phyloP scores from a whole-genome alignment of 2,797 vertebrate species.

The Apodemus agrarius region DNA sequence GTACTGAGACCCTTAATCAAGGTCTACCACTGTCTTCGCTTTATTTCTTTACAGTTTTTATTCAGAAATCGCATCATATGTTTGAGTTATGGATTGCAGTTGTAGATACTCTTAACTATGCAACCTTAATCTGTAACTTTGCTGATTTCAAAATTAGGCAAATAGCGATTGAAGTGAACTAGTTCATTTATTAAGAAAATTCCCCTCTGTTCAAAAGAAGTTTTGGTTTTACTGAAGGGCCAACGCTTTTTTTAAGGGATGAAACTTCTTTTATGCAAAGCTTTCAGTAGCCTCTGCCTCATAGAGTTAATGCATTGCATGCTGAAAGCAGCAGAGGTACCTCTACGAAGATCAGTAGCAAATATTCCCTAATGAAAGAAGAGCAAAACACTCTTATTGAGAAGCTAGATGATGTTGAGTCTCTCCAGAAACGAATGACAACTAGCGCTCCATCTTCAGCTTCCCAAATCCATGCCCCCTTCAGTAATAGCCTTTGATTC shows the following conservation, averaged over 20 bases:
- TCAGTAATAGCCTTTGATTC: constrained; percentile 26
- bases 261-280: constrained; percentile 36
- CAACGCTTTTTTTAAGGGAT: constrained; percentile 30
- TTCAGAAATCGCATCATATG: constrained; percentile 37
- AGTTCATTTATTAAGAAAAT: constrained; percentile 57
- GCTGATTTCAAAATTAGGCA: constrained; percentile 47
- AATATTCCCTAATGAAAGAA: constrained; percentile 30
- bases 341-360: constrained; percentile 24
- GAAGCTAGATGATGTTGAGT: not conserved
- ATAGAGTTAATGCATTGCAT: not conserved
- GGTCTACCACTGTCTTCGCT: constrained; percentile 18
- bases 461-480: constrained; percentile 28
- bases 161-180: constrained; percentile 46
- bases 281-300: not conserved
- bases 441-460: not conserved
- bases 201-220: constrained; percentile 5
- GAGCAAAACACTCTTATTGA: not conserved
- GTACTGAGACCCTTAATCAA: constrained; percentile 13
- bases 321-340: constrained; percentile 49
- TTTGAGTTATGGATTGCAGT: not conserved
- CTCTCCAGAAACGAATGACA: not conserved
- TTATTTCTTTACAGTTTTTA: constrained; percentile 51
- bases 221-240: constrained; percentile 40
- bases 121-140: constrained; percentile 41
- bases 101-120: constrained; percentile 19